phyloP scores from a whole-genome alignment of 2,113 vertebrate genomes.

The Hyla sarda region DNA sequence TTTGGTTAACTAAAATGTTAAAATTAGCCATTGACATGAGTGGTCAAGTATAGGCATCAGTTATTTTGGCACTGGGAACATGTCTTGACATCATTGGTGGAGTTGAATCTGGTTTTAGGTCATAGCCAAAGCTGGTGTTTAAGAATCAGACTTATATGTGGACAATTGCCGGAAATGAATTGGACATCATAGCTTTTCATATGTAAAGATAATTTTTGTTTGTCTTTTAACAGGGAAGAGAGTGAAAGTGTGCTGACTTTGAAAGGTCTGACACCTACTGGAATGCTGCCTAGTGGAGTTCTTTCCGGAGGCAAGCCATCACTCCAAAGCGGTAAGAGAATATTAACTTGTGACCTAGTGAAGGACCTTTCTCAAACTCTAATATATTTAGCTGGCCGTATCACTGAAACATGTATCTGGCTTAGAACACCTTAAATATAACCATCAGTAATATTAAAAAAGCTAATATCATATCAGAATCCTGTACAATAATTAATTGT shows the following conservation, averaged over 20 bases:
- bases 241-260: slow-evolving; percentile 97
- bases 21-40: too few species aligned
- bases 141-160: background rate
- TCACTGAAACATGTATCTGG: background rate
- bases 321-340: slow-evolving; percentile 93
- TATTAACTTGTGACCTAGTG: slow-evolving; percentile 22
- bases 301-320: slow-evolving; percentile 97
- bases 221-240: slow-evolving; percentile 84
- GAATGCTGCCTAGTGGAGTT: slow-evolving; percentile 97
- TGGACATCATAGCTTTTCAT: background rate
- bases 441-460: background rate
- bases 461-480: too few species aligned
- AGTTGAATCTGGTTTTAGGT: too few species aligned
- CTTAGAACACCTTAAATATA: background rate
- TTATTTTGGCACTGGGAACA: too few species aligned
- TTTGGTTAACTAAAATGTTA: too few species aligned
- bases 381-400: background rate
- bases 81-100: too few species aligned
- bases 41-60: too few species aligned
- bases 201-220: background rate
- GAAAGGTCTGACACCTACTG: slow-evolving; percentile 96
- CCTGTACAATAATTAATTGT: too few species aligned
- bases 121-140: background rate
- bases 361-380: background rate
- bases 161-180: background rate